phyloP scores from a whole-genome alignment of 2,888 invertebrate genomes.

The Eristalis arbustorum region DNA sequence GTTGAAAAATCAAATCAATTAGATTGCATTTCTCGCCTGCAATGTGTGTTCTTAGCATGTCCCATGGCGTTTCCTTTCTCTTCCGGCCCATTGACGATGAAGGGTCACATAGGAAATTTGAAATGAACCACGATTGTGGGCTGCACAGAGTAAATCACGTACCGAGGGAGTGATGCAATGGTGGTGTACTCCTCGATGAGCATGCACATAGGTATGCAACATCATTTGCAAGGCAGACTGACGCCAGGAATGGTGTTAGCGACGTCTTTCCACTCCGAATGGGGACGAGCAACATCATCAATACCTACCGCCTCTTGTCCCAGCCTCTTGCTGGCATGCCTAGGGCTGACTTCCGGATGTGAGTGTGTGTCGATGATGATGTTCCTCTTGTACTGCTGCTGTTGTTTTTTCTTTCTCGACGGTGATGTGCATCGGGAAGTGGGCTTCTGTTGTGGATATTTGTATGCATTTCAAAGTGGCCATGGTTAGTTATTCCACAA shows the following conservation, averaged over 20 bases:
- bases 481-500: slow-evolving; percentile 25
- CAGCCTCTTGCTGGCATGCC: background rate
- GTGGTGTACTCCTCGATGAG: background rate
- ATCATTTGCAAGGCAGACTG: slow-evolving; percentile 38
- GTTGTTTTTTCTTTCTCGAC: background rate
- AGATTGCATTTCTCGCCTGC: slow-evolving; percentile 30
- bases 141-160: slow-evolving; percentile 27
- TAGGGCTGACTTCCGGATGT: background rate
- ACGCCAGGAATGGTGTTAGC: slow-evolving; percentile 42
- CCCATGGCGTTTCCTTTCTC: background rate
- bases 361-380: slow-evolving; percentile 25
- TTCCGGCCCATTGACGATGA: background rate
- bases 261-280: slow-evolving; percentile 23
- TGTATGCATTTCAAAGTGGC: slow-evolving; percentile 43
- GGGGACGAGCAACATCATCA: background rate
- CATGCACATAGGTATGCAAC: slow-evolving; percentile 30
- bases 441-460: slow-evolving; percentile 35
- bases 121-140: slow-evolving; percentile 38
- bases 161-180: background rate
- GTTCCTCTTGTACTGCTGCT: background rate
- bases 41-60: background rate
- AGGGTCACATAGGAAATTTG: slow-evolving; percentile 13
- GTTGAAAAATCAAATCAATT: slow-evolving; percentile 45
- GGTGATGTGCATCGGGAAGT: slow-evolving; percentile 38
- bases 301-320: background rate